Evolutionary conservation across 92 coral and sea anemone species (phyloP), one percentile per base, ranked within the genome.

Genomic region (Galaxea fascicularis): DNA sequence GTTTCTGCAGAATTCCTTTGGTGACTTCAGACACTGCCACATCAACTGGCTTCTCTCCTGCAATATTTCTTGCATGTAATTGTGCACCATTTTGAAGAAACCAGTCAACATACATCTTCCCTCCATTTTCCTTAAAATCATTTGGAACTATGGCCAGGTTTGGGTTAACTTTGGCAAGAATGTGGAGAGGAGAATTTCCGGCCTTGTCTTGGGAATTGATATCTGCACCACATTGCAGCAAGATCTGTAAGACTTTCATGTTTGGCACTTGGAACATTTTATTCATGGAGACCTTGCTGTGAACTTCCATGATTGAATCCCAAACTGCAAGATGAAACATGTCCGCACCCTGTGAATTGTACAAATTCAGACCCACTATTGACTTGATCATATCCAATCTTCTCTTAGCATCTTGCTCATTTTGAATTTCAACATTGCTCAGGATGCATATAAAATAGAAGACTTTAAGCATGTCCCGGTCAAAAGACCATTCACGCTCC

Each of bases 41-140:
- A 51, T 88, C 91, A n/a, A 88, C 78, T 18, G 91, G 91, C 52
- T 57, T 21, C 39, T 88, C 83, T 44, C 87, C 87, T 63, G 78
- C 79, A 17, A 71, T 59, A 77, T 88, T 88, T 16, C 72, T 66
- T 12, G 75, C 10, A 31, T 88, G 79, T 14, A 74, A 31, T 28
- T 82, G 65, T 26, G 91, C 91, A 75, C 88, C 88, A 46, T 84
- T 85, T 51, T 68, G 78, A 45, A 74, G 78, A 10, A 88, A 79
- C 74, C 70, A 85, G 0, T 58, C 67, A 51, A 88, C 22, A 17
- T 80, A 75, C 29, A 26, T 56, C 67, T 82, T 67, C 7, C 84
- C 91, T 14, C 45, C 65, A 54, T 83, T 66, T 68, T 82, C 84
- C 54, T 88, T 79, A 30, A 85, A 76, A 35, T 82, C 80, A 13